Evolutionary conservation across 2,113 vertebrate genomes (phyloP).

Genomic region (Chelonoidis abingdonii): DNA sequence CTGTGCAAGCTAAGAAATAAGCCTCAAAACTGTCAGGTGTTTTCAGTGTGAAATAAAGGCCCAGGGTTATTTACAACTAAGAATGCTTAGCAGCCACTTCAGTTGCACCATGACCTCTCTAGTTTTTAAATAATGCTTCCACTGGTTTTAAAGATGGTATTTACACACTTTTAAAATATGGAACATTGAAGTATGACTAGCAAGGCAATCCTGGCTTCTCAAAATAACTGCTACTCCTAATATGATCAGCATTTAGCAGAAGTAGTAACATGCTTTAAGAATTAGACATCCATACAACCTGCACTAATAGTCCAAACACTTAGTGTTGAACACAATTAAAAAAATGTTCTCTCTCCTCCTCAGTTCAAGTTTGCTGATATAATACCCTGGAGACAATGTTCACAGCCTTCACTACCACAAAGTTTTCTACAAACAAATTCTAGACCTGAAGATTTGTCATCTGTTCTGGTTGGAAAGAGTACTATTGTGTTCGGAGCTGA

Average conservation of each 20-base stretch:
- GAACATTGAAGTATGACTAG: not conserved
- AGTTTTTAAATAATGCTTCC: not conserved
- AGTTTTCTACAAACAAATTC: constrained; percentile 36
- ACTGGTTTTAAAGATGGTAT: constrained; percentile 21
- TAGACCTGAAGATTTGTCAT: not conserved
- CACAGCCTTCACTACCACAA: constrained; percentile 55
- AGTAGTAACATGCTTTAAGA: constrained; percentile 53
- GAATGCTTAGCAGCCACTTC: constrained; percentile 47
- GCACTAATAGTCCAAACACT: constrained; percentile 72
- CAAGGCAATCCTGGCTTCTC: constrained; percentile 56
- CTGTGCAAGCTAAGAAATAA: constrained; percentile 54
- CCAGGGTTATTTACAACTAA: constrained; percentile 55
- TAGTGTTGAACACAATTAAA: constrained; percentile 30
- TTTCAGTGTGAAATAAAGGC: constrained; percentile 33
- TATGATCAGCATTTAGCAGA: constrained; percentile 63
- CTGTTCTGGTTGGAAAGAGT: not conserved
- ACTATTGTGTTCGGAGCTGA: constrained; percentile 85
- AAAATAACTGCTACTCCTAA: constrained; percentile 55
- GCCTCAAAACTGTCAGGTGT: constrained; percentile 4
- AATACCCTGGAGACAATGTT: constrained; percentile 57
- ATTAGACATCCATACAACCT: constrained; percentile 68
- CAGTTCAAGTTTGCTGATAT: constrained; percentile 25
- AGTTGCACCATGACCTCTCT: constrained; percentile 51
- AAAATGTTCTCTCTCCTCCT: constrained; percentile 31
- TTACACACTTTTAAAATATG: not conserved